Percentiles rank a stretch among this genome's conserved stretches.
Conservation (phyloP, 2,888 invertebrate genomes). For the Mimumesa dahlbomi region DNA sequence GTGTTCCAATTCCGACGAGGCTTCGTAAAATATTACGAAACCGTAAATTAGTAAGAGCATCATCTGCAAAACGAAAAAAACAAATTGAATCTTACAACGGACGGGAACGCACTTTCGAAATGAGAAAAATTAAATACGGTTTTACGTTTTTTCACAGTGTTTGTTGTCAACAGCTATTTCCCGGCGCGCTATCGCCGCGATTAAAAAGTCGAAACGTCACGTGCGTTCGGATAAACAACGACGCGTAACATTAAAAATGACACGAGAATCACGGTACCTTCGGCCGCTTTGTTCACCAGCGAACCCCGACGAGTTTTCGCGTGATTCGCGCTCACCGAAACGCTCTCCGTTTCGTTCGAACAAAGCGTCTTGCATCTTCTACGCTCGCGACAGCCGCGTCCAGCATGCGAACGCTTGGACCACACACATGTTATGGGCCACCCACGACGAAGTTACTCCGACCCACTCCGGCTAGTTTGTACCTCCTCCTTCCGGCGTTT, state of each 20-base stretch:
- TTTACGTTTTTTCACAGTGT: no score
- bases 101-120: no score
- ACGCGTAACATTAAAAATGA: background rate
- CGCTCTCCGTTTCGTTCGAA: conserved; percentile 61
- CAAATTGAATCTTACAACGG: no score
- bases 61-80: conserved; percentile 62
- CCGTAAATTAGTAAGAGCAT: conserved; percentile 45
- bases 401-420: conserved; percentile 68
- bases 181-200: conserved; percentile 7
- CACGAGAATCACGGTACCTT: conserved; percentile 46
- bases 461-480: conserved; percentile 33
- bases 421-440: conserved; percentile 73
- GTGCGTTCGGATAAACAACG: conserved; percentile 46
- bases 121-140: no score
- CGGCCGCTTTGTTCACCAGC: conserved; percentile 14
- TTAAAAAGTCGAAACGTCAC: conserved; percentile 49
- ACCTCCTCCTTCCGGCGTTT: conserved; percentile 52
- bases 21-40: conserved; percentile 51
- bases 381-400: conserved; percentile 63
- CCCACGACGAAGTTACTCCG: conserved; percentile 67
- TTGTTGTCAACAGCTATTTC: no score
- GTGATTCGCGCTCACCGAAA: conserved; percentile 53
- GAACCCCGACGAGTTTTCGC: conserved; percentile 11
- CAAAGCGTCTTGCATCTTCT: conserved; percentile 71
- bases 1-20: conserved; percentile 63